Conservation (phyloP, 2,113 vertebrate genomes). For the Dermatemys mawii region DNA sequence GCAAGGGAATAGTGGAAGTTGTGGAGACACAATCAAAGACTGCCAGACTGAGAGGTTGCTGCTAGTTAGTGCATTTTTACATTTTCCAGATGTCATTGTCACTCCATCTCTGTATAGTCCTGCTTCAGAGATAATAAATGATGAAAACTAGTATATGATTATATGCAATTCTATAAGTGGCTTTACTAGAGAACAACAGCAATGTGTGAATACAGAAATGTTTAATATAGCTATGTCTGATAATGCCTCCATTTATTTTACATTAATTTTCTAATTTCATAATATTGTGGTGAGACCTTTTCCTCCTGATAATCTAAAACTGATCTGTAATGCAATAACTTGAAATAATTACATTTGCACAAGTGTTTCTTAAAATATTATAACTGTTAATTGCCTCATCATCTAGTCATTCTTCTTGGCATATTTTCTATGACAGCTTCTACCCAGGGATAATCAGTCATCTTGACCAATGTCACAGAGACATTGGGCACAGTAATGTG, state of each 20-base stretch:
- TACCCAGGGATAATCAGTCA: neutral
- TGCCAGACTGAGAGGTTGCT: neutral
- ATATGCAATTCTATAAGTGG: neutral
- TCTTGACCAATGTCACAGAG: neutral
- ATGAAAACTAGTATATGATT: neutral
- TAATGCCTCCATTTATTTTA: constrained; percentile 12
- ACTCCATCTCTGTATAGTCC: neutral
- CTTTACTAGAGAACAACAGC: neutral
- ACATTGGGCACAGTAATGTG: neutral
- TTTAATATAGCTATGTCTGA: constrained; percentile 21
- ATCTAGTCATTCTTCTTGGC: neutral
- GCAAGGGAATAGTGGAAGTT: neutral
- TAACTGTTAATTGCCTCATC: neutral
- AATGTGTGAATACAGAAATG: neutral
- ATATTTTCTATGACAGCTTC: neutral
- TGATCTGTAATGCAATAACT: neutral
- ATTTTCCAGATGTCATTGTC: neutral
- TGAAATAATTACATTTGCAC: constrained; percentile 8
- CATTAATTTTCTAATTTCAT: neutral
- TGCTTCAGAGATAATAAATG: neutral
- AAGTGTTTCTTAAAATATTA: neutral
- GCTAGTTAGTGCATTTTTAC: neutral
- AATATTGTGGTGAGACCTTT: neutral
- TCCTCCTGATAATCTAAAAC: constrained; percentile 11
- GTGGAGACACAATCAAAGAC: neutral